Percentiles rank a stretch among this genome's conserved stretches.
Conservation (phyloP, 2,888 invertebrate genomes). For the Subacronicta megacephala region DNA sequence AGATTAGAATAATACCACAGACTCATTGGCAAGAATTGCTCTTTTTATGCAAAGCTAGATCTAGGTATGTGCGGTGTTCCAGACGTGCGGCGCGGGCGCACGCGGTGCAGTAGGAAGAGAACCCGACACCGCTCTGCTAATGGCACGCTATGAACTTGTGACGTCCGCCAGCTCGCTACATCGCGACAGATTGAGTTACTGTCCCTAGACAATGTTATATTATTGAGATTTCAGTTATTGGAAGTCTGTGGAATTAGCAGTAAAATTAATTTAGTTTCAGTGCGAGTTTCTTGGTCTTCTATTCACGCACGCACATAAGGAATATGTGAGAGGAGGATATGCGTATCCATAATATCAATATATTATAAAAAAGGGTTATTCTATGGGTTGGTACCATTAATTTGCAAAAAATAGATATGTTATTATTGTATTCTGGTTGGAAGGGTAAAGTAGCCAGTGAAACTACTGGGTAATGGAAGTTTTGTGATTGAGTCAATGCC, state of each 20-base stretch:
- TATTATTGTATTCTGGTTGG: too few species aligned
- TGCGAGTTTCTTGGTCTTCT: not conserved
- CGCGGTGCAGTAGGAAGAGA: conserved; percentile 73
- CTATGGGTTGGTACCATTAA: too few species aligned
- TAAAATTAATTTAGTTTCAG: conserved; percentile 1
- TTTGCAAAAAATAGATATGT: too few species aligned
- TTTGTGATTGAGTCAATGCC: too few species aligned
- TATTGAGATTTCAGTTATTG: conserved; percentile 45
- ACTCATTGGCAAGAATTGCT: conserved; percentile 15
- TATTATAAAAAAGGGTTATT: too few species aligned
- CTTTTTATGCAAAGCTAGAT: conserved; percentile 25
- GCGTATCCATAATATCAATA: too few species aligned
- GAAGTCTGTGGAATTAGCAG: conserved; percentile 6
- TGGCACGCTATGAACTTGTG: conserved; percentile 65
- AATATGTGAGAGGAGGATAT: too few species aligned
- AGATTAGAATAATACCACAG: conserved; percentile 14
- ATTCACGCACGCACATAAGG: not conserved
- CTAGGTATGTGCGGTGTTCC: conserved; percentile 32
- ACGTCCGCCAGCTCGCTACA: conserved; percentile 59
- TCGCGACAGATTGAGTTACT: conserved; percentile 57
- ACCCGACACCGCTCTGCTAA: conserved; percentile 76
- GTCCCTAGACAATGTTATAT: conserved; percentile 48
- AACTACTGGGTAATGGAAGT: too few species aligned
- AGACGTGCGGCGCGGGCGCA: conserved; percentile 35
- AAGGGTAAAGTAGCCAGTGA: too few species aligned